Base-by-base conservation (phyloP, 2,888 invertebrate species). In the Cyrtodaria siliqua region DNA sequence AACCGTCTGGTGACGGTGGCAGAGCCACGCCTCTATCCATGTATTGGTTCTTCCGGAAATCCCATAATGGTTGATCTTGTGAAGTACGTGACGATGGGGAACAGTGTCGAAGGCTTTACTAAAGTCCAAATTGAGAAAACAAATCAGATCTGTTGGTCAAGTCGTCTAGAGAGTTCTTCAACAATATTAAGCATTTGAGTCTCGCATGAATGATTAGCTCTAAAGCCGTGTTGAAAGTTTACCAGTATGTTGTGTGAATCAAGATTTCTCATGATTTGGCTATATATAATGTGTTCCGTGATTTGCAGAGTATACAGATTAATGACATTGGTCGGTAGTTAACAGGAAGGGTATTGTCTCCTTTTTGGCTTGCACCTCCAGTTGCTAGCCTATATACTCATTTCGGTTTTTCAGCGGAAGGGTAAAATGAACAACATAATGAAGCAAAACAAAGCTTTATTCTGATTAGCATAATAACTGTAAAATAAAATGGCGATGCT, bases 21-120 rank as follows among this genome's bases (percentile, higher is more conserved):
- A 64, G 1, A 64, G 29, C 56, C 64, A 64, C 3, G 27, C 26
- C 61, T 49, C 61, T 20, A 47, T 60, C 27, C 44, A 47, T 14
- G 16, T 33, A 12, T 33, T 33, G 40, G 59, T 50, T 68, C 0
- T 40, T 68, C 61, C 61, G 12, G 60, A 23, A 16, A 61, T 26
- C n/a, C 61, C 61, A 44, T 61, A 62, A n/a, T 62, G 69, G 4
- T 47, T 44, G 23, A 69, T 29, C 38, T 69, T 69, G 24, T 56
- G 56, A 16, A 61, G 60, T 14, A 68, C 50, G 33, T 59, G 4
- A 12, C 42, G 18, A 26, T 68, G 67, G 16, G 33, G 50, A 4
- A 59, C 67, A n/a, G 66, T 68, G 44, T 59, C 52, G 20, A 69
- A 69, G 9, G 47, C 60, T 20, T 61, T 56, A 9, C 49, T 44